phyloP scores from a whole-genome alignment of 2,888 invertebrate species.

The Tachina lurida region DNA sequence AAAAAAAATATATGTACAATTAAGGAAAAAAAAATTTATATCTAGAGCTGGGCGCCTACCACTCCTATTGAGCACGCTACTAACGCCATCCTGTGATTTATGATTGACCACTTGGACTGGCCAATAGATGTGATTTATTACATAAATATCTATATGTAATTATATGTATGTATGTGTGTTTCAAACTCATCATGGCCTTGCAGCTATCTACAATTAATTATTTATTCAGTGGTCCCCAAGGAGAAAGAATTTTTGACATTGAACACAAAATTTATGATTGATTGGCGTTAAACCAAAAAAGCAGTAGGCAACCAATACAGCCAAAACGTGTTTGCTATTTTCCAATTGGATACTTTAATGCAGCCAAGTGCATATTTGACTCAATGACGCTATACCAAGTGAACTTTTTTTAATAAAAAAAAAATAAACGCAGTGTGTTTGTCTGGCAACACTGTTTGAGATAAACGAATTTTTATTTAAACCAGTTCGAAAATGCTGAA shows the following conservation, averaged over 20 bases:
- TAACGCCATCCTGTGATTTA: no score
- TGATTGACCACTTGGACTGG: not conserved
- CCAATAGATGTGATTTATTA: not conserved
- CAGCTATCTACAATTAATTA: slow-evolving; percentile 53
- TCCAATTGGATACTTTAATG: not conserved
- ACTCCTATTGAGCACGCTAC: no score
- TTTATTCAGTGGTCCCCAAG: slow-evolving; percentile 34
- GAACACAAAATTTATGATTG: slow-evolving; percentile 63
- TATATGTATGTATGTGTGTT: not conserved
- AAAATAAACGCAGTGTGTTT: not conserved
- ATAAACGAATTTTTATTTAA: no score
- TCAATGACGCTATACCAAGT: not conserved
- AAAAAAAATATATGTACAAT: no score
- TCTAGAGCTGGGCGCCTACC: no score
- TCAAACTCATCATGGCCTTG: slow-evolving; percentile 39
- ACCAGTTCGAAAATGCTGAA: no score
- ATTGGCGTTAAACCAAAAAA: slow-evolving; percentile 30
- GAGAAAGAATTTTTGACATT: slow-evolving; percentile 31
- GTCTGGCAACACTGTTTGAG: no score
- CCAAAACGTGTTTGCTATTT: slow-evolving; percentile 11
- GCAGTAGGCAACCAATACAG: not conserved
- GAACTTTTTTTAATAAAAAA: not conserved
- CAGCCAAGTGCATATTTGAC: slow-evolving; percentile 27
- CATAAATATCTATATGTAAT: not conserved
- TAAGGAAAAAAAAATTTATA: not conserved